Percentiles rank a stretch among this genome's conserved stretches.
phyloP scores from a whole-genome alignment of 1,140 invertebrate species.

The Drosophila nigrodunni region DNA sequence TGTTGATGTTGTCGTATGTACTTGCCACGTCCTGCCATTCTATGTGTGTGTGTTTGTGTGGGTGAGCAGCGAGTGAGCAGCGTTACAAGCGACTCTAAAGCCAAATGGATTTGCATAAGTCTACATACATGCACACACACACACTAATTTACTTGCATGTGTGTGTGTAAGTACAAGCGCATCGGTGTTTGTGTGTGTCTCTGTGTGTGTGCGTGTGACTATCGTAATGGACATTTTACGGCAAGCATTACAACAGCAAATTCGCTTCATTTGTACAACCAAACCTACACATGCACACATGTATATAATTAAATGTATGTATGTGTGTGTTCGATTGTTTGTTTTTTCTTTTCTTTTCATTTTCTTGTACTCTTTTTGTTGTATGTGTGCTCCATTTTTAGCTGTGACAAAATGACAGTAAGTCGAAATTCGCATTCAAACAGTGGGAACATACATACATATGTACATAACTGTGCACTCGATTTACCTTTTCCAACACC shows the following conservation, averaged over 20 bases:
- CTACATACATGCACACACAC: constrained; percentile 43
- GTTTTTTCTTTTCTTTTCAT: background rate
- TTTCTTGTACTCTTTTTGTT: too few species aligned
- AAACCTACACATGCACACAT: constrained; percentile 3
- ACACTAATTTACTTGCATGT: constrained; percentile 23
- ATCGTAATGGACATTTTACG: constrained; percentile 76
- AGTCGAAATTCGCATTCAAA: constrained; percentile 28
- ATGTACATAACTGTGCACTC: constrained; percentile 20
- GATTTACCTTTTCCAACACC: constrained; percentile 80
- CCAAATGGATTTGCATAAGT: constrained; percentile 81
- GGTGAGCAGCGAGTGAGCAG: constrained; percentile 31
- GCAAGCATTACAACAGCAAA: constrained; percentile 66
- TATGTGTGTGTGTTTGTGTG: constrained; percentile 25
- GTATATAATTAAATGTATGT: constrained; percentile 1
- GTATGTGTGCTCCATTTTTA: constrained; percentile 61
- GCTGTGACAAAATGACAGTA: constrained; percentile 52
- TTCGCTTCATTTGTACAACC: constrained; percentile 46
- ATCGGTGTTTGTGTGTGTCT: constrained; percentile 26
- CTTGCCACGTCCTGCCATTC: constrained; percentile 33
- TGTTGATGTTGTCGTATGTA: constrained; percentile 38
- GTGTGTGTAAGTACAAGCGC: constrained; percentile 11
- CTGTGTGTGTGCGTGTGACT: constrained; percentile 55
- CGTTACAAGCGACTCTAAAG: constrained; percentile 39
- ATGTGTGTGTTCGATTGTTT: background rate
- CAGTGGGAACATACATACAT: constrained; percentile 16